Base-by-base conservation (phyloP, 2,888 invertebrate species). In the Bugulina stolonifera region DNA sequence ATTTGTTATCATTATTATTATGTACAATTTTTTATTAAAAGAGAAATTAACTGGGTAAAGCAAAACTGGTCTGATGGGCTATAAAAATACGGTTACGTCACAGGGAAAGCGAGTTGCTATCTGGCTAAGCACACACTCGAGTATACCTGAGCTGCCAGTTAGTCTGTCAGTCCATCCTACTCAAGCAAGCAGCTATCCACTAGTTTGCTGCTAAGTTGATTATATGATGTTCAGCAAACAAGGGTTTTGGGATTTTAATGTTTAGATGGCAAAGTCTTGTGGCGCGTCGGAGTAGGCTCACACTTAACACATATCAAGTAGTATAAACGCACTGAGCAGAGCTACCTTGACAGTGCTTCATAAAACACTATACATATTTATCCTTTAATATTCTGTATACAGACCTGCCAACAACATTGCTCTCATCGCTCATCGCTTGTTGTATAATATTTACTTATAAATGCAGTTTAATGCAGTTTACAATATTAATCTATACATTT, bases 211-310 rank as follows among this genome's bases (percentile, higher is more conserved):
- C 64, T 64, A 64, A 34, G 29, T 64, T 64, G 29, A 27, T 64
- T 64, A 64, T 64, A 27, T 27, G 34, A 64, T 64, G 64, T 64
- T 64, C 64, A 64, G 64, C 64, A 64, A 64, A 64, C 32, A 64
- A 32, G 64, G 64, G 64, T 64, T 64, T 64, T 27, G 64, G 34
- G 64, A 64, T 64, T 34, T 64, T 14, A 34, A 34, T 64, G 64
- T 64, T 64, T 64, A 34, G 64, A 2, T 64, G 64, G 34, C 64
- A 34, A 22, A 27, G 32, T 32, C 32, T 64, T 64, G 64, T 32
- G 34, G 29, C 64, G 34, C 64, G 29, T 5, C 64, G 3, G 64
- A 34, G 64, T 64, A 27, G 14, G 32, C 64, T 64, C 64, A 32
- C 64, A 32, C 64, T 64, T 55, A 55, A 55, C 55, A 55, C 55